phyloP scores from a whole-genome alignment of 2,888 invertebrate species.

The Ischnus inquisitorius region DNA sequence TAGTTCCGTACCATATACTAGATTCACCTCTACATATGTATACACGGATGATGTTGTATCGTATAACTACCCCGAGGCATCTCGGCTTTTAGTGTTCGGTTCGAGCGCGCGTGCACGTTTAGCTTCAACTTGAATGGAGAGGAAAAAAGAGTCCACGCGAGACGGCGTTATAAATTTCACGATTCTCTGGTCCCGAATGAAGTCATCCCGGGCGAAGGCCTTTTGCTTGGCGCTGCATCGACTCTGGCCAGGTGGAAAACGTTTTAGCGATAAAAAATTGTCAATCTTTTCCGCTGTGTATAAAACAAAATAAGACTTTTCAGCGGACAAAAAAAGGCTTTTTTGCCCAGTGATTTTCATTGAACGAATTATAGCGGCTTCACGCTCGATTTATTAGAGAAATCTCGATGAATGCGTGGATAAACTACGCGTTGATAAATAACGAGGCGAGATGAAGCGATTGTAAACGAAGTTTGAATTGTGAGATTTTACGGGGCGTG shows the following conservation, averaged over 20 bases:
- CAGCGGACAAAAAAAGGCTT: background rate
- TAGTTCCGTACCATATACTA: background rate
- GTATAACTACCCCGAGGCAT: conserved; percentile 46
- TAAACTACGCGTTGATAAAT: conserved; percentile 3
- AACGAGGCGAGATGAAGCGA: conserved; percentile 42
- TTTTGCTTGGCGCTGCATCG: too few species aligned
- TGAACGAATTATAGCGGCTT: background rate
- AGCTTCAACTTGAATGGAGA: conserved; percentile 51
- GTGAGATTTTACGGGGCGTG: background rate
- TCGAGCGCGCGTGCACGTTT: background rate
- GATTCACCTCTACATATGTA: background rate
- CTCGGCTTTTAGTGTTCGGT: conserved; percentile 18
- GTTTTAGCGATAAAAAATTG: conserved; percentile 37
- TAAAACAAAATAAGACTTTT: conserved; percentile 27
- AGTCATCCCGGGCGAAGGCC: conserved; percentile 66
- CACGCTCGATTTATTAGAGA: background rate
- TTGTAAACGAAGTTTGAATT: conserved; percentile 26
- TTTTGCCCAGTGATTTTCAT: background rate
- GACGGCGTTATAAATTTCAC: conserved; percentile 64
- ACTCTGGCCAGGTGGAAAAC: conserved; percentile 10
- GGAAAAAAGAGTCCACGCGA: conserved; percentile 17
- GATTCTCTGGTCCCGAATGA: conserved; percentile 68
- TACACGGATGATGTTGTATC: background rate
- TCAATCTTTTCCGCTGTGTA: conserved; percentile 28
- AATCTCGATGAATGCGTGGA: conserved; percentile 6